phyloP scores from a whole-genome alignment of 37 sponge, comb jelly and placozoan species.

The Bolinopsis microptera region DNA sequence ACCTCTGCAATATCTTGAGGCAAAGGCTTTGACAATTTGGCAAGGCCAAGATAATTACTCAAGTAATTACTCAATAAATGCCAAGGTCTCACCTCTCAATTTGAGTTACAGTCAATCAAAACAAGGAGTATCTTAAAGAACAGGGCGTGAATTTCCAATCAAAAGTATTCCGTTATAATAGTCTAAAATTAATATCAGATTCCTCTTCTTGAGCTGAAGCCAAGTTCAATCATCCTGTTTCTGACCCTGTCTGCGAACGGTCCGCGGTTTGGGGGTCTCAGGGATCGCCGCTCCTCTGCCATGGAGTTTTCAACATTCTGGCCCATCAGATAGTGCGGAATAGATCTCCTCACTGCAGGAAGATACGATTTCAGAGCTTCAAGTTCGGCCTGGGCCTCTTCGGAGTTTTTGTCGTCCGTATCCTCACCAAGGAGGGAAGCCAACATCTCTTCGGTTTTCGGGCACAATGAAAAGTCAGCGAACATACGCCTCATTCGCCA shows the following conservation, averaged over 20 bases:
- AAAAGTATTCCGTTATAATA: neutral
- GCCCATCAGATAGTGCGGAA: neutral
- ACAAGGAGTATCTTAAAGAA: neutral
- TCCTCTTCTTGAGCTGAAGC: constrained; percentile 60
- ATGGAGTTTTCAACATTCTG: neutral
- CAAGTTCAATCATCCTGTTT: constrained; percentile 59
- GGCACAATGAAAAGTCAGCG: constrained; percentile 42
- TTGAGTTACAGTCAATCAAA: neutral
- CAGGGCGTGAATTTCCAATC: neutral
- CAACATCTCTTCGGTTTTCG: neutral
- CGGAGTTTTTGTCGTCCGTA: neutral
- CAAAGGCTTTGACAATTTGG: neutral
- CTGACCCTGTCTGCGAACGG: constrained; percentile 50
- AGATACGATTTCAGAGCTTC: neutral
- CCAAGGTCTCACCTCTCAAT: neutral
- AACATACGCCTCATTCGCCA: neutral
- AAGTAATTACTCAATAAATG: neutral
- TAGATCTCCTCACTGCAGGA: neutral
- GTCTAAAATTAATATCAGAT: neutral
- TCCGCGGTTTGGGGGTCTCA: constrained; percentile 56
- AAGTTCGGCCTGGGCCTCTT: neutral
- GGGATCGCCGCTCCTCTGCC: neutral
- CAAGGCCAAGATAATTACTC: neutral
- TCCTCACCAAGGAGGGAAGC: neutral
- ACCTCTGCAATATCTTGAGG: neutral